Base-by-base conservation (phyloP, 53 echinoderm and acorn worm genomes). In the Temnopleurus reevesii region DNA sequence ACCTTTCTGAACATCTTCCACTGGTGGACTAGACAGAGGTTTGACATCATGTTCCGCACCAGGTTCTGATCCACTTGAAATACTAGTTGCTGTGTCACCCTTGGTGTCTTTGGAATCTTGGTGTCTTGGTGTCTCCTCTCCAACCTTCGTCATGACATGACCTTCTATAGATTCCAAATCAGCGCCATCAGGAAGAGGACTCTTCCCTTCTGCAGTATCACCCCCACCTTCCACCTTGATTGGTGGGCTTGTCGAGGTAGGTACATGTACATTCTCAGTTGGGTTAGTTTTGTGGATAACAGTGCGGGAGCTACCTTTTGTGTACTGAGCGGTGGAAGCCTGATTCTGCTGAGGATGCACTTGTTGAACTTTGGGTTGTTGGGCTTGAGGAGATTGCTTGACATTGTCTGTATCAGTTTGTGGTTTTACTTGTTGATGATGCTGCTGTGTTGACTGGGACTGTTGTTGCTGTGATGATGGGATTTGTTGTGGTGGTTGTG, bases 11-110 rank as follows among this genome's bases (percentile, higher is more conserved):
- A n/a, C 23, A 12, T 47, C 33, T 24, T 65, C 10, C 2, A 66
- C 51, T 5, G 88, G 88, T 19, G 88, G 65, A 51, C 66, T 66
- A 60, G 85, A 21, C 44, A 85, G 46, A 44, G 85, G 76, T 26
- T 87, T 65, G 36, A 51, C 46, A 27, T 87, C 53, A 66, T 53
- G 53, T 28, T 49, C 66, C 33, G 46, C 43, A 2, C 49, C 34
- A 23, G 65, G 88, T 4, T 21, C 76, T 10, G 86, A 7, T 33
- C 46, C 53, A 21, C 29, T 28, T 18, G 88, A 17, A 8, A 49
- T 71, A 8, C 66, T 66, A 4, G 76, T 66, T 1, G 88, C 88
- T 33, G 88, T 87, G 64, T 87, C 88, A 51, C 88, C 88, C 71
- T 87, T 87, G 23, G 88, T 66, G 23, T 65, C 88, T 7, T 44